Conservation (phyloP, 2,888 invertebrate genomes). For the Drosophila testacea region DNA sequence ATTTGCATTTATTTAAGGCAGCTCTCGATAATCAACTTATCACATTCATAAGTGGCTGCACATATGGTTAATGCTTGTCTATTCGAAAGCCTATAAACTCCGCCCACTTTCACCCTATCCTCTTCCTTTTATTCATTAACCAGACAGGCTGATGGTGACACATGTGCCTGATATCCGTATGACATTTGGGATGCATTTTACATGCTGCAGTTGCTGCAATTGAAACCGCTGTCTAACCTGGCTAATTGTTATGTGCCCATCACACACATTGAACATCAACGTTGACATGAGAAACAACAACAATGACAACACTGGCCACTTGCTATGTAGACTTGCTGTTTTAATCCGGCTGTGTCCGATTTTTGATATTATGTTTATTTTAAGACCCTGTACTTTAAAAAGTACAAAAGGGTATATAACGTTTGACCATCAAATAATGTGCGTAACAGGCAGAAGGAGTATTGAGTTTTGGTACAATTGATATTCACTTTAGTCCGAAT, state of each 20-base stretch:
- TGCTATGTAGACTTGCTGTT: slow-evolving; percentile 14
- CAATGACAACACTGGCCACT: slow-evolving; percentile 9
- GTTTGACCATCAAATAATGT: no score
- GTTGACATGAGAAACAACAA: slow-evolving; percentile 34
- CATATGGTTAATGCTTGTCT: slow-evolving; percentile 6
- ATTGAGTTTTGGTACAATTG: no score
- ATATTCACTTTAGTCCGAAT: no score
- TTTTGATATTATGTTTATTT: no score
- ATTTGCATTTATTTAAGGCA: slow-evolving; percentile 12
- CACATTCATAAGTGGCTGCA: slow-evolving; percentile 8
- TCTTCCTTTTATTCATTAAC: slow-evolving; percentile 33
- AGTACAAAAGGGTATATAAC: no score
- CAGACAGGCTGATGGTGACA: slow-evolving; percentile 62
- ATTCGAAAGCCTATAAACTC: slow-evolving; percentile 5
- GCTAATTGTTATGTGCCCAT: slow-evolving; percentile 74
- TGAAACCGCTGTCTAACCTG: slow-evolving; percentile 53
- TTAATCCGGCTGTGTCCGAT: slow-evolving; percentile 13
- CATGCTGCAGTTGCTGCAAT: slow-evolving; percentile 22
- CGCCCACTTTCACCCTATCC: neutral
- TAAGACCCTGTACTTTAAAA: no score
- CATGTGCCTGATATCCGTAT: slow-evolving; percentile 73
- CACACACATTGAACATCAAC: slow-evolving; percentile 46
- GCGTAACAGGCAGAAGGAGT: no score
- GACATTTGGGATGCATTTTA: slow-evolving; percentile 50
- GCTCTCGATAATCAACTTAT: slow-evolving; percentile 18